These are phyloP conservation scores for Oxycera nigricornis DNA, from an alignment of 2,888 invertebrate genomes.

Conservation along the genomic window DNA sequence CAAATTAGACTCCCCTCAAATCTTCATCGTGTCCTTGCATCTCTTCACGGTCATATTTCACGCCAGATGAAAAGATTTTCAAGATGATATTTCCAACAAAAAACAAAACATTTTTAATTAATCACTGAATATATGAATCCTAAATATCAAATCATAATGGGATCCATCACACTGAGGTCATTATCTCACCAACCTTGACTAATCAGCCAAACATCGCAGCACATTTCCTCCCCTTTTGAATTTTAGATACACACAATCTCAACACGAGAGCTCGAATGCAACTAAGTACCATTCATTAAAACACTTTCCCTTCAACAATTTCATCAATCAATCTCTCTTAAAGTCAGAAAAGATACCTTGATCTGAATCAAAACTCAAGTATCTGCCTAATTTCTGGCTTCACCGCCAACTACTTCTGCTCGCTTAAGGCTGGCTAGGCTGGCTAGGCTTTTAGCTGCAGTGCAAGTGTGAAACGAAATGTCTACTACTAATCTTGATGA, in stretches of 20 bases:
- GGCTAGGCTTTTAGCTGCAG: background rate
- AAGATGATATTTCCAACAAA: too few species aligned
- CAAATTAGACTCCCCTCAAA: too few species aligned
- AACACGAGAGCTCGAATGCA: background rate
- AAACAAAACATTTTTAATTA: too few species aligned
- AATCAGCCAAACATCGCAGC: background rate
- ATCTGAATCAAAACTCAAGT: background rate
- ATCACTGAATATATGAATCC: too few species aligned
- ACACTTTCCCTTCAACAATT: constrained; percentile 12
- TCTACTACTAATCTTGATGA: background rate
- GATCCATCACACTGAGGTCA: constrained; percentile 15
- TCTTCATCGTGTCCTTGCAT: too few species aligned
- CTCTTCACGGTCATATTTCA: too few species aligned
- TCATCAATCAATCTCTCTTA: constrained; percentile 10
- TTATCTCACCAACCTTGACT: background rate
- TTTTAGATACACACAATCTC: background rate
- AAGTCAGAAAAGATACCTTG: background rate
- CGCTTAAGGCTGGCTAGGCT: background rate
- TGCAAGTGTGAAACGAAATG: background rate
- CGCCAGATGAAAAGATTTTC: too few species aligned
- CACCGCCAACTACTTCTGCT: background rate
- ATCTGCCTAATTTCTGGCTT: background rate
- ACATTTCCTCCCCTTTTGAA: background rate
- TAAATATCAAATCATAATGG: too few species aligned
- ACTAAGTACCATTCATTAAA: constrained; percentile 1